Evolutionary conservation across 2,797 vertebrate genomes (phyloP), one percentile per base, ranked within the genome.

Genomic region (Naso thynnoides): DNA sequence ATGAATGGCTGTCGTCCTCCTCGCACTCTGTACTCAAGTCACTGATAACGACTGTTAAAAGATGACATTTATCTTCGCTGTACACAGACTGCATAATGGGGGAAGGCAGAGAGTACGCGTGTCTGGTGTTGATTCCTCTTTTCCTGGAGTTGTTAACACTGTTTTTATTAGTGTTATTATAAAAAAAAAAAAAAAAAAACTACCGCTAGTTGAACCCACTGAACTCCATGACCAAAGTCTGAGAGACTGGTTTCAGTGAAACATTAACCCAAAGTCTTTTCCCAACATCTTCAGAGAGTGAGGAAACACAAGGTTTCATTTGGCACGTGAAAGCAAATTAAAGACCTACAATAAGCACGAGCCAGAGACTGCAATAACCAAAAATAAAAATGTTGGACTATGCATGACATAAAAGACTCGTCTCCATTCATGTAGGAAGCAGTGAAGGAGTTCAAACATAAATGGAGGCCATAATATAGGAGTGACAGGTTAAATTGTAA

Each of bases 211-310:
- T 83, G 74, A 83, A 84, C 86, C 58, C 29, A 19, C 19, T 88
- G 39, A 87, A 72, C 79, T 71, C 24, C 8, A 6, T 47, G 89
- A 89, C 89, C 91, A 91, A 92, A 92, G 92, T 92, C 90, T 89
- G 66, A 66, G 31, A 78, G 75, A 55, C 24, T 61, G 75, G 23
- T 1, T 47, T 53, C 24, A 5, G 83, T 85, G 47, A 88, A 89
- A 90, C 67, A 90, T 91, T 93, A 90, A 91, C 86, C 36, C 19
- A 6, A 54, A 72, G 38, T 55, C 14, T 23, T 47, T 27, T 27
- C 55, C 23, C 14, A n/a, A 38, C 57, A 18, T 24, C 64, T 59
- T 59, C 29, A 58, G 31, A 44, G 41, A 63, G 29, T 1, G 5
- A 66, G 52, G 21, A 71, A 70, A 74, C 36, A 31, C 24, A 14